phyloP scores from a whole-genome alignment of 2,797 vertebrate genomes.

The Dromococcyx pavoninus region DNA sequence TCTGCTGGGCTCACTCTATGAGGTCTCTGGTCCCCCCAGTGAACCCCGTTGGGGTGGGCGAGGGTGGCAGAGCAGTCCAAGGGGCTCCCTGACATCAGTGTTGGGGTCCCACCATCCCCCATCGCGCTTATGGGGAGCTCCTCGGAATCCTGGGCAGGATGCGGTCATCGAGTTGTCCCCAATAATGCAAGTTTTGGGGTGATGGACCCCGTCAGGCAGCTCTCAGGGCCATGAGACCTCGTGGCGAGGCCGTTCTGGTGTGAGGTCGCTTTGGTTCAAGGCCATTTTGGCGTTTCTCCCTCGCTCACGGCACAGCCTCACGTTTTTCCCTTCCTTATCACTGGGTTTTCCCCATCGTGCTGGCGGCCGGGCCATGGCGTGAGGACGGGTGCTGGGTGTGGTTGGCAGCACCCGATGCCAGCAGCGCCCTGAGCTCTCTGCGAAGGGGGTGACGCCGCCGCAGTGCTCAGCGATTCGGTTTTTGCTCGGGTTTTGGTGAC shows the following conservation, averaged over 20 bases:
- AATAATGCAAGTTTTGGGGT: neutral
- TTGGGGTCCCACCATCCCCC: neutral
- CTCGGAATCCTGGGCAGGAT: accelerated
- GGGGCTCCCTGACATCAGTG: accelerated
- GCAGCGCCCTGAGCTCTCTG: neutral
- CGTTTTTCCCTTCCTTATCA: neutral
- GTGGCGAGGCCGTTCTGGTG: no score
- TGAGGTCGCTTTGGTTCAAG: no score
- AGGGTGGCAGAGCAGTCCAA: accelerated
- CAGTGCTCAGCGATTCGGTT: accelerated
- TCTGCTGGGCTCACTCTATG: no score
- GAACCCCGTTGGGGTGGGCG: neutral
- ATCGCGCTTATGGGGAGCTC: accelerated
- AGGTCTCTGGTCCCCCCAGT: no score
- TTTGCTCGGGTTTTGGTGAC: neutral
- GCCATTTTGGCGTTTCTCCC: neutral
- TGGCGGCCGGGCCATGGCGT: neutral
- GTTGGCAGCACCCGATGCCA: neutral
- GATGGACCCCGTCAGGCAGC: neutral
- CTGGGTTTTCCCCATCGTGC: neutral
- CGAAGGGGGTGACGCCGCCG: accelerated
- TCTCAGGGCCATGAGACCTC: neutral
- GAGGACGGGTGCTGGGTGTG: neutral
- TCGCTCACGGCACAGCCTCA: accelerated
- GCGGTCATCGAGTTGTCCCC: accelerated